Conservation (phyloP, 2,888 invertebrate species). For the Pantelozetes paolii region DNA sequence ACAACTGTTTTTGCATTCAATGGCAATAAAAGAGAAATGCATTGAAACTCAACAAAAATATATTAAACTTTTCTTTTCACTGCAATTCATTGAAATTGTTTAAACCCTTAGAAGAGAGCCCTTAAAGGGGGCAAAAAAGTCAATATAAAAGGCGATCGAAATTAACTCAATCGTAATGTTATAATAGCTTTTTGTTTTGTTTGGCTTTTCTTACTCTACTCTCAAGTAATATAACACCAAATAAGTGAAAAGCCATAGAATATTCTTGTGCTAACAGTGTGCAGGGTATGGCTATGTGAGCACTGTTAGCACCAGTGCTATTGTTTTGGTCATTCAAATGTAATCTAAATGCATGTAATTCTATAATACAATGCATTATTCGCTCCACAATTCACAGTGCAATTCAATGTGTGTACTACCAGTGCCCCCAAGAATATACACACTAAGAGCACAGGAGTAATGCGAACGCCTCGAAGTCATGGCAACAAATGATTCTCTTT, state of each 20-base stretch:
- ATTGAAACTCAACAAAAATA: neutral
- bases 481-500: constrained; percentile 37
- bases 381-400: neutral
- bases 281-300: neutral
- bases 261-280: neutral
- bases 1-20: too few relatives aligned
- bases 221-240: constrained; percentile 9
- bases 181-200: neutral
- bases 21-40: too few relatives aligned
- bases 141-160: constrained; percentile 24
- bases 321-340: constrained; percentile 32
- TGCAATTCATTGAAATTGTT: neutral
- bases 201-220: neutral
- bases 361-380: constrained; percentile 7
- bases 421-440: neutral
- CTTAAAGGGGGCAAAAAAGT: neutral
- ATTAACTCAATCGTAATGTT: constrained; percentile 31
- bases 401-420: neutral
- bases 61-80: neutral
- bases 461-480: constrained; percentile 19
- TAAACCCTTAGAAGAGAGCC: neutral
- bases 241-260: neutral
- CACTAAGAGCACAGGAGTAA: too few relatives aligned
- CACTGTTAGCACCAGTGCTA: neutral
- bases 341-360: constrained; percentile 30